Conservation (phyloP, 2,888 invertebrate species). For the Fissipunctia ypsillon region DNA sequence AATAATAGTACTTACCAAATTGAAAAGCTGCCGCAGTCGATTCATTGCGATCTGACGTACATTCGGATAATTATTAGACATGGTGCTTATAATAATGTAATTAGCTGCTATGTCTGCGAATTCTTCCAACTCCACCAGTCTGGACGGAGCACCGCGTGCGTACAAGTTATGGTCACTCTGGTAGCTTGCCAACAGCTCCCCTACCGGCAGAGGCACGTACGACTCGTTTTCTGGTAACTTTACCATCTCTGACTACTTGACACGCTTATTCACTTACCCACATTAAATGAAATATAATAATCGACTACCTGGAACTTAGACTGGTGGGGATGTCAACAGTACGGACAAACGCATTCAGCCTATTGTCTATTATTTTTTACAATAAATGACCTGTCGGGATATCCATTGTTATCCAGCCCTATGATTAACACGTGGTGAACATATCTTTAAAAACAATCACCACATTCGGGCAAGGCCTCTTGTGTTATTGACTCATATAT, state of each 20-base stretch:
- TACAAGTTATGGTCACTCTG: constrained; percentile 20
- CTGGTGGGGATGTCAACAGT: constrained; percentile 29
- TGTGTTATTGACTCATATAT: constrained; percentile 19
- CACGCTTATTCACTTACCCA: constrained; percentile 37
- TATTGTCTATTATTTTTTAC: constrained; percentile 64
- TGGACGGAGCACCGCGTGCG: constrained; percentile 24
- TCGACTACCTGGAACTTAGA: constrained; percentile 39
- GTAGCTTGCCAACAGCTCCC: constrained; percentile 26
- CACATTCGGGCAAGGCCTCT: constrained; percentile 15
- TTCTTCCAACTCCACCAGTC: constrained; percentile 64
- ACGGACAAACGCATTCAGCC: constrained; percentile 35
- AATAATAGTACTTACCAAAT: constrained; percentile 62
- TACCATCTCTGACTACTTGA: constrained; percentile 58
- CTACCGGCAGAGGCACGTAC: constrained; percentile 21
- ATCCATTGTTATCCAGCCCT: constrained; percentile 56
- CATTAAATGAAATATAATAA: constrained; percentile 47
- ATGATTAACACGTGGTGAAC: constrained; percentile 51
- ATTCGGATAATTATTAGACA: constrained; percentile 25
- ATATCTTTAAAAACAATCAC: constrained; percentile 53
- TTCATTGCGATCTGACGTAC: constrained; percentile 66
- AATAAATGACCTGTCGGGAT: constrained; percentile 40
- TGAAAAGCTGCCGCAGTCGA: constrained; percentile 64
- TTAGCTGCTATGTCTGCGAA: constrained; percentile 58
- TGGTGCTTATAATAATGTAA: constrained; percentile 49
- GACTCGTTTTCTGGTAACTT: constrained; percentile 56